Evolutionary conservation across 2,888 invertebrate genomes (phyloP).

Genomic region (Eupeodes latifasciatus): DNA sequence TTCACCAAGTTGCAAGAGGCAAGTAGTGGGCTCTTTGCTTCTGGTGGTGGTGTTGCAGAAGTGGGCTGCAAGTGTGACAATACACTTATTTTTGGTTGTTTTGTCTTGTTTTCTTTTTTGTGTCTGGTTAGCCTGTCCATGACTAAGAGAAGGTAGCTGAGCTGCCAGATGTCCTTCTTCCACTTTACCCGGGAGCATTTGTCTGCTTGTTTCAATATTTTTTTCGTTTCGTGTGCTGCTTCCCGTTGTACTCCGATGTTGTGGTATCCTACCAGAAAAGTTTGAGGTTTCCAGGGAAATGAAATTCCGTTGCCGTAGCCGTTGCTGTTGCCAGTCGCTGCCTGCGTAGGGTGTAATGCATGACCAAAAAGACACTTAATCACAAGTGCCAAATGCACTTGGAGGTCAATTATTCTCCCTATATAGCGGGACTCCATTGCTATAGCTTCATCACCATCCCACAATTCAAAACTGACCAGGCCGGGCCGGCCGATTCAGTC

Average conservation of each 20-base stretch:
- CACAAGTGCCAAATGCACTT: conserved; percentile 77
- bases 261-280: conserved; percentile 71
- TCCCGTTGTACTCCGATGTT: conserved; percentile 41
- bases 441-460: conserved; percentile 33
- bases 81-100: conserved; percentile 56
- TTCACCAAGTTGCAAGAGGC: conserved; percentile 7
- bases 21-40: conserved; percentile 14
- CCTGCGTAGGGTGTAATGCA: conserved; percentile 74
- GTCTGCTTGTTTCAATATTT: conserved; percentile 40
- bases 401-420: conserved; percentile 74
- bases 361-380: conserved; percentile 75
- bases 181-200: conserved; percentile 43
- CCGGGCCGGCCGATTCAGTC: background rate
- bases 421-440: conserved; percentile 52
- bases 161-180: conserved; percentile 62
- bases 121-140: conserved; percentile 75
- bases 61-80: conserved; percentile 61
- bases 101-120: conserved; percentile 22
- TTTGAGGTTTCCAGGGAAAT: conserved; percentile 71
- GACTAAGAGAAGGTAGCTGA: conserved; percentile 34
- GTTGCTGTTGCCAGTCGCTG: conserved; percentile 9
- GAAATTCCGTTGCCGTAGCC: conserved; percentile 28
- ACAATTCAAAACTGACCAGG: too few species aligned
- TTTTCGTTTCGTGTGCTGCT: conserved; percentile 19
- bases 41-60: conserved; percentile 28